These are phyloP conservation scores for Halocynthia roretzi DNA, from an alignment of 23 tunicate species.

Conservation along the genomic window DNA sequence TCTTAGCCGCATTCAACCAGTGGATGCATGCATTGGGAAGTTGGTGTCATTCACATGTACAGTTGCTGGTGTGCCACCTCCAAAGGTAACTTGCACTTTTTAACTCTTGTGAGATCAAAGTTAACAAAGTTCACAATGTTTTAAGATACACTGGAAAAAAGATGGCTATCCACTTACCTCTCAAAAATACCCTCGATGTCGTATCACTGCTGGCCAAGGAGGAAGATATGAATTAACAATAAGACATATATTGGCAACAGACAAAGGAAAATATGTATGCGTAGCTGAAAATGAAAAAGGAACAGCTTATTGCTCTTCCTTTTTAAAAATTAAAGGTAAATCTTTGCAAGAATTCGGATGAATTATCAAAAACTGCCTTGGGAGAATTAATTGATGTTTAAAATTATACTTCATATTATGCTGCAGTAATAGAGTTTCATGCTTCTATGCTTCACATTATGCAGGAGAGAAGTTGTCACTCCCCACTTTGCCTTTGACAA, in stretches of 20 bases:
- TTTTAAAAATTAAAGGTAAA: conserved; percentile 1
- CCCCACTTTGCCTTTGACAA: no score
- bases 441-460: no score
- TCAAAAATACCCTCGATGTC: conserved; percentile 6
- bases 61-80: conserved; percentile 42
- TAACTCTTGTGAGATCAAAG: background rate
- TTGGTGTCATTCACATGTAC: conserved; percentile 36
- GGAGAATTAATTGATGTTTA: no score
- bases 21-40: conserved; percentile 14
- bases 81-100: conserved; percentile 6
- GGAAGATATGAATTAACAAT: conserved; percentile 25
- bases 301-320: conserved; percentile 34
- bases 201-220: conserved; percentile 7
- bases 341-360: no score
- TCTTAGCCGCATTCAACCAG: conserved; percentile 32
- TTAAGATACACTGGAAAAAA: conserved; percentile 38
- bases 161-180: conserved; percentile 21
- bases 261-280: conserved; percentile 78
- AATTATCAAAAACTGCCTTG: no score
- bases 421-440: no score
- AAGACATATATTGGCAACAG: conserved; percentile 10
- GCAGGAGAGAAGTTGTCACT: no score
- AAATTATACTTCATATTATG: no score
- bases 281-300: conserved; percentile 65
- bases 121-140: background rate